A percentile compares a stretch with the other conserved stretches of the same genome.
Evolutionary conservation across 2,797 vertebrate genomes (phyloP).

Genomic region (Labroides dimidiatus): DNA sequence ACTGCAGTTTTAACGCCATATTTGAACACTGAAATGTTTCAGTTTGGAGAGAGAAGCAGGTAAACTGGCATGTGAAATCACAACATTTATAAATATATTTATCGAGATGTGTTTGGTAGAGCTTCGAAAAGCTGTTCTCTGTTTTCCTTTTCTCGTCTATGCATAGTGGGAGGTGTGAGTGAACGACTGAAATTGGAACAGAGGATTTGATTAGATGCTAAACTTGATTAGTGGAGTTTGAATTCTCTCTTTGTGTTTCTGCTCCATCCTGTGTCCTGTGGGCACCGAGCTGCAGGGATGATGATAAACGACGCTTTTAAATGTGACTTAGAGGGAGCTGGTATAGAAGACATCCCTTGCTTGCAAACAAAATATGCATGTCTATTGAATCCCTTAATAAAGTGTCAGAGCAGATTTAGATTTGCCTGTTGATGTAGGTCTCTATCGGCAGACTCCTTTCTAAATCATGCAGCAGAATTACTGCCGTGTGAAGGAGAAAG

Average conservation of each 20-base stretch:
- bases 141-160: background rate
- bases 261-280: conserved; percentile 20
- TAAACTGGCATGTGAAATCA: background rate
- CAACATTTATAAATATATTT: background rate
- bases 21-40: background rate
- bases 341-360: conserved; percentile 11
- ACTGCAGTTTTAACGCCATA: background rate
- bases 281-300: conserved; percentile 32
- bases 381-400: conserved; percentile 38
- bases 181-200: conserved; percentile 27
- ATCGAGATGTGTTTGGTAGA: no score
- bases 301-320: conserved; percentile 35
- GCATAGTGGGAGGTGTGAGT: background rate
- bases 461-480: conserved; percentile 41
- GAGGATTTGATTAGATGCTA: conserved; percentile 63
- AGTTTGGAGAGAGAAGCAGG: background rate
- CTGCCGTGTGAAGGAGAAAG: conserved; percentile 38
- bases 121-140: background rate
- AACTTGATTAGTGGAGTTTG: conserved; percentile 32
- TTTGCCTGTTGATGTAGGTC: conserved; percentile 41
- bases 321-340: conserved; percentile 1
- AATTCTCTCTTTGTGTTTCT: conserved; percentile 6
- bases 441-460: conserved; percentile 34
- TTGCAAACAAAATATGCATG: conserved; percentile 30
- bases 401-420: conserved; percentile 47